Percentiles rank a stretch among this genome's conserved stretches.
Evolutionary conservation across 2,888 invertebrate species (phyloP).

Genomic region (Drosophila incognita): DNA sequence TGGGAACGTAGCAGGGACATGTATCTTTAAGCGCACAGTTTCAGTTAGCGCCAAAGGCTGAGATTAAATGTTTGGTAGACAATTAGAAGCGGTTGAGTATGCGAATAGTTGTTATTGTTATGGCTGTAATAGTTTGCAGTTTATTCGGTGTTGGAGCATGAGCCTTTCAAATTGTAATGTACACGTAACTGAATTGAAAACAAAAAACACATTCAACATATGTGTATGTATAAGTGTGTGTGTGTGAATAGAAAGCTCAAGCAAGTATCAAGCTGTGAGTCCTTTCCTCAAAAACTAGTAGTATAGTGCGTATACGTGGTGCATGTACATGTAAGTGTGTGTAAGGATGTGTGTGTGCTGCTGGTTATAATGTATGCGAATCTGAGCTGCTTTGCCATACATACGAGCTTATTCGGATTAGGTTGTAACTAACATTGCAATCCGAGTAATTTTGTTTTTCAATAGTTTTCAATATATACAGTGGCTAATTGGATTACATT

Average conservation of each 20-base stretch:
- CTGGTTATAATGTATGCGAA: conserved; percentile 49
- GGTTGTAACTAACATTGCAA: conserved; percentile 41
- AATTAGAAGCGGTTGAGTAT: conserved; percentile 67
- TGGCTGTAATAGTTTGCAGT: conserved; percentile 51
- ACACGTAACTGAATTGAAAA: conserved; percentile 44
- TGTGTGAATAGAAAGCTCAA: conserved; percentile 45
- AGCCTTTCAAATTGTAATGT: conserved; percentile 57
- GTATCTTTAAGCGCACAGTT: conserved; percentile 52
- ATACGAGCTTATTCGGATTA: conserved; percentile 28
- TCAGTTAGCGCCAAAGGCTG: conserved; percentile 49
- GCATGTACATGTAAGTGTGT: conserved; percentile 37
- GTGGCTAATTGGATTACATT: conserved; percentile 17
- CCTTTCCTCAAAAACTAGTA: conserved; percentile 16
- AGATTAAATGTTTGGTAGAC: conserved; percentile 57
- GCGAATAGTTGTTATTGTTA: conserved; percentile 34
- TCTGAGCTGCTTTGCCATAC: conserved; percentile 44
- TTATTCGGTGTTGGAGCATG: conserved; percentile 76
- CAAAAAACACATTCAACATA: conserved; percentile 38
- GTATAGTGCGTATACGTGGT: conserved; percentile 30
- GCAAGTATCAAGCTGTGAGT: conserved; percentile 60
- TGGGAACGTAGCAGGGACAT: conserved; percentile 43
- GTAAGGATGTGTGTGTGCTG: conserved; percentile 51
- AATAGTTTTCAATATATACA: conserved; percentile 25
- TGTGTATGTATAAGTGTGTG: background rate
- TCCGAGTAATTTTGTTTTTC: background rate